Evolutionary conservation across 2,113 vertebrate species (phyloP).

Genomic region (Amblyornis subalaris): DNA sequence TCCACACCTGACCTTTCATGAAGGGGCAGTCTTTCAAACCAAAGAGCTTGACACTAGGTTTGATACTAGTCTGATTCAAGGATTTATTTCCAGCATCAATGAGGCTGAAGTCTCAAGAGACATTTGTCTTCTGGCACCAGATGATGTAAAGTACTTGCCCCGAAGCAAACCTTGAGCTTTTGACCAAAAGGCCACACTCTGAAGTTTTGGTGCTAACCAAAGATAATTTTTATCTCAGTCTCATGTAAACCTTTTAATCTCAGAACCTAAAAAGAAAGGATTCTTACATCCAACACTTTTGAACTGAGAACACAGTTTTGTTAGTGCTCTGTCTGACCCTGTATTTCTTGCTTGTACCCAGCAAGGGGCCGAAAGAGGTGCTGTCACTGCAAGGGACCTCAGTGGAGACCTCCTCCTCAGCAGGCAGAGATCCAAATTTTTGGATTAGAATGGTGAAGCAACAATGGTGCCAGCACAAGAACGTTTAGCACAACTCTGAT

Average conservation of each 20-base stretch:
- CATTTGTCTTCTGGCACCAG: not conserved
- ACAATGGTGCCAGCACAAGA: not conserved
- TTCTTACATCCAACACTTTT: not conserved
- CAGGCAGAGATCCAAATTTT: not conserved
- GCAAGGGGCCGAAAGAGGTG: not conserved
- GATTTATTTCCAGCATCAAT: not conserved
- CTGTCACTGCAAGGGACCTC: not conserved
- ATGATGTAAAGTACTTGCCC: not conserved
- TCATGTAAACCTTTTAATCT: not conserved
- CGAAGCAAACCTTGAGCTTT: not conserved
- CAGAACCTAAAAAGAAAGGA: not conserved
- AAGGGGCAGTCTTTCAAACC: not conserved
- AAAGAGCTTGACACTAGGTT: not conserved
- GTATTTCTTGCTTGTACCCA: not conserved
- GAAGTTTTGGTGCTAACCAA: not conserved
- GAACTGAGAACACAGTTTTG: not conserved
- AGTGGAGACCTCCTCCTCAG: not conserved
- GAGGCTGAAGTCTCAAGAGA: not conserved
- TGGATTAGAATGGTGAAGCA: not conserved
- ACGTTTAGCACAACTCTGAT: not conserved
- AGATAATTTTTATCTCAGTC: not conserved
- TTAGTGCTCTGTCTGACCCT: not conserved
- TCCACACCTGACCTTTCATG: not conserved
- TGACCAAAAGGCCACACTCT: not conserved
- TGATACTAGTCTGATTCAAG: not conserved